Base-by-base conservation (phyloP, 2,797 vertebrate species). In the Jordanella pulchra region DNA sequence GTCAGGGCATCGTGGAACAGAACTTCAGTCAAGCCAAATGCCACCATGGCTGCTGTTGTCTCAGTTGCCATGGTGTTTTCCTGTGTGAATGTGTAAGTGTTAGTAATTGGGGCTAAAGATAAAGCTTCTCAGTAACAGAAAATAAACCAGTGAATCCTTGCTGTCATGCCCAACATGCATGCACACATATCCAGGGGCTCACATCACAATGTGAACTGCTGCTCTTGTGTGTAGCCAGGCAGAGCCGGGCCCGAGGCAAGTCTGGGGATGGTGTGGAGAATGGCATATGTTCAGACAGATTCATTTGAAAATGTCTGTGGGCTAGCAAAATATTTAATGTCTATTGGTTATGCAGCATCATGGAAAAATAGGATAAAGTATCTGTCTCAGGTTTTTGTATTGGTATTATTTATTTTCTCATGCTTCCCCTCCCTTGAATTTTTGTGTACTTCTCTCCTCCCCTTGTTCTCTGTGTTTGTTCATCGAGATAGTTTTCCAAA, bases 1-100 rank as follows among this genome's bases (percentile, higher is more conserved):
- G 93, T 93, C 92, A 91, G 87, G 86, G 80, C 82, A 84, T 80
- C 83, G 9, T 71, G 85, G 85, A 79, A 83, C 81, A n/a, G 63
- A 77, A 80, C 87, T 91, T 90, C 87, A 88, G 72, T 88, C 83
- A 75, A 72, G 75, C 55, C 82, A 66, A 79, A 78, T 60, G 67
- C 80, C 80, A 47, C 75, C 63, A 55, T 65, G 76, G 76, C 80
- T 79, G 80, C 80, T 88, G 86, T 82, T 90, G 80, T 86, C 74
- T 77, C 54, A 25, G 90, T 86, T 90, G 86, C 90, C 74, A 84
- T 87, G 84, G 82, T 65, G 53, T 27, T 75, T 28, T 76, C 69
- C n/a, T 83, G 61, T 72, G 61, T 70, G 65, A 75, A 64, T 70
- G 78, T 72, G 70, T 87, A 63, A 44, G 70, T 81, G 72, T 71